phyloP scores from a whole-genome alignment of 2,888 invertebrate species.

The Sepiola atlantica region DNA sequence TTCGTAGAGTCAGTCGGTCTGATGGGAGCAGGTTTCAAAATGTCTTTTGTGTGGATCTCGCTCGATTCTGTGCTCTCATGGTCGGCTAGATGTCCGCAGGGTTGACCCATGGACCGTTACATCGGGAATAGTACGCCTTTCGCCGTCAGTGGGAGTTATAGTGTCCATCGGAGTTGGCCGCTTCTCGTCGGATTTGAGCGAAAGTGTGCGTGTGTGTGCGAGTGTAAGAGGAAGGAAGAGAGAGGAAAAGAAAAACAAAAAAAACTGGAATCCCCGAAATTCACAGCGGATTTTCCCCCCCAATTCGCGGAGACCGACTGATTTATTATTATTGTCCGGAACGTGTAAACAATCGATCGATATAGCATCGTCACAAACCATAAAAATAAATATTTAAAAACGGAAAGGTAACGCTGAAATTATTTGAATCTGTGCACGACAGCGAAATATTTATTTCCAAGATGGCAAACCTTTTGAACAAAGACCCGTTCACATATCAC shows the following conservation, averaged over 20 bases:
- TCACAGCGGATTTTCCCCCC: conserved; percentile 61
- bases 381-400: neutral
- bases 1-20: conserved; percentile 58
- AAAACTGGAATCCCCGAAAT: conserved; percentile 54
- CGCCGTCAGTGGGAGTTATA: conserved; percentile 34
- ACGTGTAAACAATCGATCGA: conserved; percentile 36
- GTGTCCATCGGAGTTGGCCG: neutral
- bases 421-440: neutral
- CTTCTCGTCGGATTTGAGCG: conserved; percentile 43
- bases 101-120: conserved; percentile 53
- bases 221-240: conserved; percentile 36
- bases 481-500: conserved; percentile 84
- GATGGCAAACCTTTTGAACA: conserved; percentile 81
- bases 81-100: conserved; percentile 65
- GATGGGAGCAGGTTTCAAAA: conserved; percentile 71
- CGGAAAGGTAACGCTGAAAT: neutral
- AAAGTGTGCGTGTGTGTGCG: neutral
- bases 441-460: conserved; percentile 48
- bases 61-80: conserved; percentile 67
- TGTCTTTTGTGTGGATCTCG: conserved; percentile 72
- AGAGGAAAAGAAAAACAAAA: too few species aligned
- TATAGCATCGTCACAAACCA: neutral
- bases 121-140: conserved; percentile 57
- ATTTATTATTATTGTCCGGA: neutral
- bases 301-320: conserved; percentile 10